Evolutionary conservation across 2,113 vertebrate species (phyloP), one percentile per base, ranked within the genome.

Genomic region (Neoarius graeffei): DNA sequence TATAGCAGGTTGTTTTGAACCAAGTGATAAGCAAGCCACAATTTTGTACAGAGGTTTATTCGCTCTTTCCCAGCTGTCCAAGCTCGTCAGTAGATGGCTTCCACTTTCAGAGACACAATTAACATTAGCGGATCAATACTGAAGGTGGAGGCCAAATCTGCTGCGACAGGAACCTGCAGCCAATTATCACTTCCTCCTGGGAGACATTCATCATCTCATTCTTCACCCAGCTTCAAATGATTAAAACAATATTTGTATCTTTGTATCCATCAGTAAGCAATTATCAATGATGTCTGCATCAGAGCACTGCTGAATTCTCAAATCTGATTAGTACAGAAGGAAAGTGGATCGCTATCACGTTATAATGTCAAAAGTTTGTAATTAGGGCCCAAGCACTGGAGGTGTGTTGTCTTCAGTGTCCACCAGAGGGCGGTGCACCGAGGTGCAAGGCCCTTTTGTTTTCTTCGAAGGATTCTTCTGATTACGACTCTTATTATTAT

Each of bases 71-170:
- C 57, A 62, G 3, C 4, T 50, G 57, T 64, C 27, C 56, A 76
- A 25, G 57, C 57, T 50, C 5, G 8, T 71, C 30, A n/a, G 35
- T 15, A 59, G 3, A 74, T 4, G 20, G 15, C 9, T 66, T 59
- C 42, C 42, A 89, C 50, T 50, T 77, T 66, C 50, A 86, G 27
- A 84, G 52, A 54, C 54, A 81, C 59, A 57, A 73, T 87, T 84
- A 89, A 66, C 74, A 84, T 66, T 62, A 74, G 27, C 23, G 48
- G 81, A 87, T 87, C 85, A 81, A 87, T 87, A 80, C 59, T 25
- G 30, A 25, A 64, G 6, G 19, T 62, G 50, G 62, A 77, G 19
- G 73, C n/a, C 52, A 73, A 54, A 30, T 81, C 19, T 66, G 54
- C 54, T 30, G 60, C 59, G 35, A 79, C 52, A 59, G 14, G 10